phyloP scores from a whole-genome alignment of 2,797 vertebrate genomes.

The Pangasius krempfi region DNA sequence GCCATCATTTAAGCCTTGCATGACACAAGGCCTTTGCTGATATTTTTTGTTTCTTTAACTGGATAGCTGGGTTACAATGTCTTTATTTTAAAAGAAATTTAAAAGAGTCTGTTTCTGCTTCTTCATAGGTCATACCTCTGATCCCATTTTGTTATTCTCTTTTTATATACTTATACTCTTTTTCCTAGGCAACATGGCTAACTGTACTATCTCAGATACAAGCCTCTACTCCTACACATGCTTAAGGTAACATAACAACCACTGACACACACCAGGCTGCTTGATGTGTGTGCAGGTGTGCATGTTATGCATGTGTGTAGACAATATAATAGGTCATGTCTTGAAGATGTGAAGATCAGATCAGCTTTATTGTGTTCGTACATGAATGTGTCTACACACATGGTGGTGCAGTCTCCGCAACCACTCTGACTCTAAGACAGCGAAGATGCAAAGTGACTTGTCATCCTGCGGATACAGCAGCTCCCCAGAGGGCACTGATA shows the following conservation, averaged over 20 bases:
- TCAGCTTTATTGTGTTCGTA: conserved; percentile 67
- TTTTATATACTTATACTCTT: neutral
- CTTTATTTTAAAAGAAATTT: neutral
- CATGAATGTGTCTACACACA: conserved; percentile 39
- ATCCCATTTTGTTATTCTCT: neutral
- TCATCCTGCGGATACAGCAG: conserved; percentile 24
- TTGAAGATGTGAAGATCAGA: conserved; percentile 73
- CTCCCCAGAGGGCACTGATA: neutral
- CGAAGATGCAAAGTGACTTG: conserved; percentile 6
- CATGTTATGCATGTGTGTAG: conserved; percentile 22
- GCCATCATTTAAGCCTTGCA: conserved; percentile 16
- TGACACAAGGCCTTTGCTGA: conserved; percentile 16
- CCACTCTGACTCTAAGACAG: conserved; percentile 61
- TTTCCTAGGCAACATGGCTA: conserved; percentile 1
- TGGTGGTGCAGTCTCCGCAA: neutral
- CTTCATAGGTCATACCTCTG: neutral
- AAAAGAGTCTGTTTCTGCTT: neutral
- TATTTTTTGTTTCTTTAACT: conserved; percentile 20
- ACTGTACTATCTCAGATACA: neutral
- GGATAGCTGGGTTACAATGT: neutral
- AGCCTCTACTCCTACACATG: conserved; percentile 9
- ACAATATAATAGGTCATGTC: conserved; percentile 67
- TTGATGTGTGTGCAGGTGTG: conserved; percentile 66
- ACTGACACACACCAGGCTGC: conserved; percentile 76
- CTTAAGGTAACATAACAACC: conserved; percentile 64